These are phyloP conservation scores for Hydrozoanthus tunicans DNA, from an alignment of 64 coral and sea anemone species.

Conservation along the genomic window DNA sequence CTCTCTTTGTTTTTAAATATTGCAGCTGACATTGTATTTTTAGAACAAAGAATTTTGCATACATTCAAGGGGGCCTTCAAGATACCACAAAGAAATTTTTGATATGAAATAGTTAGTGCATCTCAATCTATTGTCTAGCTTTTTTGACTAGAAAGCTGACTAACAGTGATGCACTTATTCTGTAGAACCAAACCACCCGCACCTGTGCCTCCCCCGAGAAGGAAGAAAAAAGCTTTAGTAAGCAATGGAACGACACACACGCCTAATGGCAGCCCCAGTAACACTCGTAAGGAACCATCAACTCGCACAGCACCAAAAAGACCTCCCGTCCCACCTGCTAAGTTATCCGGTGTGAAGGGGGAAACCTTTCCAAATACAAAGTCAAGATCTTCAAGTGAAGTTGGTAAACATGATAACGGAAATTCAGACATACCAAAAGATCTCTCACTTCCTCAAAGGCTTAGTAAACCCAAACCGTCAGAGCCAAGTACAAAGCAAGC, in stretches of 20 bases:
- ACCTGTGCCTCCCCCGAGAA: slow-evolving; percentile 41
- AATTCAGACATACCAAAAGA: background rate
- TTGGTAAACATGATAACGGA: background rate
- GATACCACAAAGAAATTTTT: background rate
- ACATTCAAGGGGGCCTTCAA: too few species aligned
- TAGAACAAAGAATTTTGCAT: too few species aligned
- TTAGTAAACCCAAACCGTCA: background rate
- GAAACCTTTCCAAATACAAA: slow-evolving; percentile 11
- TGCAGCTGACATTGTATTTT: too few species aligned
- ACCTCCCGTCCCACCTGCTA: slow-evolving; percentile 7
- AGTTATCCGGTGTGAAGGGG: background rate
- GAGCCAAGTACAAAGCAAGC: too few species aligned
- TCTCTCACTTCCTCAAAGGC: background rate
- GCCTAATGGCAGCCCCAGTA: background rate
- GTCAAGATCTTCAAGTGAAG: slow-evolving; percentile 35
- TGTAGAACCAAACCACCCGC: background rate
- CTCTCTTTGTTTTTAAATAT: too few species aligned
- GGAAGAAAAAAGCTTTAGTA: slow-evolving; percentile 11
- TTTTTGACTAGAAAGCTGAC: background rate
- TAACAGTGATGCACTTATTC: background rate
- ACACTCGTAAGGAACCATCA: background rate
- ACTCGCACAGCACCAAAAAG: slow-evolving; percentile 8
- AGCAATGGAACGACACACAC: background rate
- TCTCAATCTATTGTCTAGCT: background rate
- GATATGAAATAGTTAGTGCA: background rate